Conservation (phyloP, 2,797 vertebrate species). For the Cynopterus sphinx region DNA sequence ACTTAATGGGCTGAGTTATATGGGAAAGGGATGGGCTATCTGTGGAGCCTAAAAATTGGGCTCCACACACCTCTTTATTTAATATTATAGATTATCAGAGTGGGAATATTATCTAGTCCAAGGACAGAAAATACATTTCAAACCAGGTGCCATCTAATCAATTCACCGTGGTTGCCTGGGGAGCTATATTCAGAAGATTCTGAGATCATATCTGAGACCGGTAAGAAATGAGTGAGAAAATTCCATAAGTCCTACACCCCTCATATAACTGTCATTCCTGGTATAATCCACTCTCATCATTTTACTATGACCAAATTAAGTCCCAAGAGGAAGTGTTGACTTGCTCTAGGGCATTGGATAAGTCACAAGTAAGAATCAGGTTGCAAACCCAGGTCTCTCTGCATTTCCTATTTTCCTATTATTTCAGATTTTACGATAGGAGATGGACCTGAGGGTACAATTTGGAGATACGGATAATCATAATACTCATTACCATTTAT, state of each 20-base stretch:
- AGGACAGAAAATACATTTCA: slow-evolving; percentile 1
- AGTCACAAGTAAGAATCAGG: neutral
- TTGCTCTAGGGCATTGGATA: neutral
- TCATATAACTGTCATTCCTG: neutral
- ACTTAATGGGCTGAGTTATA: neutral
- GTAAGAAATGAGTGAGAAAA: neutral
- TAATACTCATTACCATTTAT: neutral
- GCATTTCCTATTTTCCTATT: neutral
- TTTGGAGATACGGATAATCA: neutral
- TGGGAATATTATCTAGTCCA: neutral
- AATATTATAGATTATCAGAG: slow-evolving; percentile 6
- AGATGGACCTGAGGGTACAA: neutral
- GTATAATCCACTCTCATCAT: neutral
- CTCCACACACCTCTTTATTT: neutral
- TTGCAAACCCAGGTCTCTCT: neutral
- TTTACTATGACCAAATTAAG: neutral
- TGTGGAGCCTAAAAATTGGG: neutral
- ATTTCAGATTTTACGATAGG: neutral
- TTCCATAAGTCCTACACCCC: neutral
- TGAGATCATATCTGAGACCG: neutral
- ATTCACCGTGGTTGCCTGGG: neutral
- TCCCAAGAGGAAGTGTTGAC: neutral
- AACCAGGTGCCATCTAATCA: neutral
- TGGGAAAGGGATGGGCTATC: neutral
- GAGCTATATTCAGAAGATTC: neutral